A percentile compares a stretch with the other conserved stretches of the same genome.
phyloP scores from a whole-genome alignment of 2,888 invertebrate genomes.

The Rhingia campestris region DNA sequence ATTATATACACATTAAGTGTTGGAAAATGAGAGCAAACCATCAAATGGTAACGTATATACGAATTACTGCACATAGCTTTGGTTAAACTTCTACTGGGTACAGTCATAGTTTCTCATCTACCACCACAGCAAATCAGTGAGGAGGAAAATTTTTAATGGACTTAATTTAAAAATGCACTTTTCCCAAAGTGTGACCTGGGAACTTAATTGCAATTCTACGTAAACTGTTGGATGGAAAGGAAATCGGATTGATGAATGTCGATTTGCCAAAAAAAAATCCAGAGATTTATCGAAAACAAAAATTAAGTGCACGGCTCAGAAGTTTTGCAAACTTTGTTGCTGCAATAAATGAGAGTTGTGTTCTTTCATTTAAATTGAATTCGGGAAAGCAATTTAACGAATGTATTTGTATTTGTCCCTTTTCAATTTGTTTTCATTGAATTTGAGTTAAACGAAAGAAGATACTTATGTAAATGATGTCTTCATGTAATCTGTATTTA shows the following conservation, averaged over 20 bases:
- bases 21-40: constrained; percentile 57
- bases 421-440: not conserved
- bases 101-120: constrained; percentile 18
- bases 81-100: constrained; percentile 36
- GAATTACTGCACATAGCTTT: constrained; percentile 35
- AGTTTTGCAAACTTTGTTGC: constrained; percentile 35
- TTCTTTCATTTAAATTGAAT: constrained; percentile 46
- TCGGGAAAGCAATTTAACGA: not conserved
- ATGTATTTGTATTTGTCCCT: not conserved
- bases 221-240: constrained; percentile 59
- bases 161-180: constrained; percentile 73
- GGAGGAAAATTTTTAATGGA: constrained; percentile 73
- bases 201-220: constrained; percentile 72
- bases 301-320: constrained; percentile 28
- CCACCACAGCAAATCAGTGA: constrained; percentile 50
- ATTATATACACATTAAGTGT: constrained; percentile 64
- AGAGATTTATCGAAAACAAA: constrained; percentile 42
- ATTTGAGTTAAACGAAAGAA: too few species aligned
- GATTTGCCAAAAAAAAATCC: constrained; percentile 40
- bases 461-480: too few species aligned
- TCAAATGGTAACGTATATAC: constrained; percentile 43
- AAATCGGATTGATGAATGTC: constrained; percentile 69
- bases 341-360: constrained; percentile 31
- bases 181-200: constrained; percentile 70
- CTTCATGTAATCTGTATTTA: too few species aligned